Base-by-base conservation (phyloP, 2,797 vertebrate genomes). In the Vespertilio murinus region DNA sequence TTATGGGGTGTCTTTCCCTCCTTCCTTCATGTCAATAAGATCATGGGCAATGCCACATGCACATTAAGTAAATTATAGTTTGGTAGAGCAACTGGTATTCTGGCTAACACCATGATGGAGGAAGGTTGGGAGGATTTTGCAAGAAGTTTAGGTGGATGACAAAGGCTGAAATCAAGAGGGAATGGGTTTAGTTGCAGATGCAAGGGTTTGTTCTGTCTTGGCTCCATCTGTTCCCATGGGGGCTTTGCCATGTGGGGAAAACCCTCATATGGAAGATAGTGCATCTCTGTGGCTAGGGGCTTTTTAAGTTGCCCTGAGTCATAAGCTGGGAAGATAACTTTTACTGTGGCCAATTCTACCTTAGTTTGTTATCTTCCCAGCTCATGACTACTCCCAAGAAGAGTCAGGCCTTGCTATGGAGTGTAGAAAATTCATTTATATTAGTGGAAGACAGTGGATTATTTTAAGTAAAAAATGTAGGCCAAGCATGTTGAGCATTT, bases 261-360 rank as follows among this genome's bases (percentile, higher is more conserved):
- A 10, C 5, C 17, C 52, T 67, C 22, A 8, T 3, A 14, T 2
- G 33, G 9, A 35, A 14, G 13, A 8, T 0, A 16, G 3, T 3
- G 8, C 1, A 0, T 14, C 10, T 65, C 56, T 42, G 25, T 14
- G 10, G 33, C n/a, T 47, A 5, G n/a, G 5, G n/a, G 38, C n/a
- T 81, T 85, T 80, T 54, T 23, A 69, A 18, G 11, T 45, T 40
- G 49, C 0, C 16, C 47, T 12, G 23, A 64, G 25, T 5, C 20
- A n/a, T n/a, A n/a, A n/a, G n/a, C n/a, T n/a, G n/a, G n/a, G n/a
- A n/a, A n/a, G n/a, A n/a, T n/a, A n/a, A 20, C 18, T 80, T 28
- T 38, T 9, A 40, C 23, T 4, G 2, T 10, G 18, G 65, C 28
- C 38, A 49, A 23, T 56, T 86, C 77, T 75, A 13, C 11, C 30